Conservation (phyloP, 2,113 vertebrate genomes). For the Odontophorus gujanensis region DNA sequence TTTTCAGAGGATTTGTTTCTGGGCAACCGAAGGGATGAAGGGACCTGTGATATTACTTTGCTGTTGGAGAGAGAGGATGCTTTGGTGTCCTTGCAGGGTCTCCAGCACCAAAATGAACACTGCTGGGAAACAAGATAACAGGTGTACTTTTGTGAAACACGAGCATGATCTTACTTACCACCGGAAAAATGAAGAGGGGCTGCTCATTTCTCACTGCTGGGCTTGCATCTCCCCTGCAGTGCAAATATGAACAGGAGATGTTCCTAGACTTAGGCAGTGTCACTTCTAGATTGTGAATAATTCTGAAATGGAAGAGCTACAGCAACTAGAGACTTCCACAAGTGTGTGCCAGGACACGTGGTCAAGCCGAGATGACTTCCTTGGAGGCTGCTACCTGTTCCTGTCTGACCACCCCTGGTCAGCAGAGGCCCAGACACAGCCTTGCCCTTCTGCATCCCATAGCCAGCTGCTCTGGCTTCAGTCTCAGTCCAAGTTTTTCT, state of each 20-base stretch:
- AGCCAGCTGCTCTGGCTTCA: rapidly evolving
- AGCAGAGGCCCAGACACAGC: not conserved
- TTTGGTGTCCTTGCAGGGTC: not conserved
- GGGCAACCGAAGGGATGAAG: not conserved
- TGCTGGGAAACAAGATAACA: constrained; percentile 57
- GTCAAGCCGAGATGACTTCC: rapidly evolving
- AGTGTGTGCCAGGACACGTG: not conserved
- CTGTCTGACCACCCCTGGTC: rapidly evolving
- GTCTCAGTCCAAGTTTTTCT: not conserved
- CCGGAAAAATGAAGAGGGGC: constrained; percentile 24
- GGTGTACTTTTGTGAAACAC: constrained; percentile 48
- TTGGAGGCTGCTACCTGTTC: not conserved
- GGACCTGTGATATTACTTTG: not conserved
- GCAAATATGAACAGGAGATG: not conserved
- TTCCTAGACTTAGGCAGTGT: not conserved
- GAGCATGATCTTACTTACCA: constrained; percentile 1
- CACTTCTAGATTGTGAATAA: not conserved
- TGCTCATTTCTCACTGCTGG: constrained; percentile 19
- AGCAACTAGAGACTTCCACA: not conserved
- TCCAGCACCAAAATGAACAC: not conserved
- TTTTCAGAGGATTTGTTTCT: constrained; percentile 34
- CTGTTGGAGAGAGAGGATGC: not conserved
- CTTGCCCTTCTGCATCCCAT: not conserved
- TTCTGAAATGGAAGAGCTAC: not conserved
- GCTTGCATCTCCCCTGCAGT: not conserved